phyloP scores from a whole-genome alignment of 2,888 invertebrate species.

The Cephus nigrinus region DNA sequence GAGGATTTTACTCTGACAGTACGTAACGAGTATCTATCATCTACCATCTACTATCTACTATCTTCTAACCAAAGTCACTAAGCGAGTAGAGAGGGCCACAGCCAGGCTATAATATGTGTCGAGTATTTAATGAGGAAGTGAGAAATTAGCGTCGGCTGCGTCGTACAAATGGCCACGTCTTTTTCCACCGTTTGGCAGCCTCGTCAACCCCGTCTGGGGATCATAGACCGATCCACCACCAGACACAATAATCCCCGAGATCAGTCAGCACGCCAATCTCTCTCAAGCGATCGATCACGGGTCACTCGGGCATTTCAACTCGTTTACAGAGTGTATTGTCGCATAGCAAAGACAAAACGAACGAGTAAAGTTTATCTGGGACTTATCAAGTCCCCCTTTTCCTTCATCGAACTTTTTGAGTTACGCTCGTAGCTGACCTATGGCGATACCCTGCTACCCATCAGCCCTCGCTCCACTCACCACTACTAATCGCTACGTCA shows the following conservation, averaged over 20 bases:
- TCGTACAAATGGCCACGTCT: slow-evolving; percentile 36
- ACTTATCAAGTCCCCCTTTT: slow-evolving; percentile 22
- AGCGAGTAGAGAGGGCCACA: slow-evolving; percentile 40
- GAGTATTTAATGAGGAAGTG: slow-evolving; percentile 65
- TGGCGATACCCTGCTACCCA: slow-evolving; percentile 34
- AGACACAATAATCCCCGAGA: not conserved
- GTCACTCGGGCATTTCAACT: too few relatives aligned
- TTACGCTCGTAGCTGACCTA: slow-evolving; percentile 28
- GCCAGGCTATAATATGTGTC: slow-evolving; percentile 52
- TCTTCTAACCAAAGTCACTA: too few relatives aligned
- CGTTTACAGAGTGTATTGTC: too few relatives aligned
- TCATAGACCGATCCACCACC: not conserved
- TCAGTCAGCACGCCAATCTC: too few relatives aligned
- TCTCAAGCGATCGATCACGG: too few relatives aligned
- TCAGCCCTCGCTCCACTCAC: too few relatives aligned
- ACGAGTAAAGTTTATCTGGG: slow-evolving; percentile 32
- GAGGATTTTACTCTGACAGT: too few relatives aligned
- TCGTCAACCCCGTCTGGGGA: slow-evolving; percentile 38
- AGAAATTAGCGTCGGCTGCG: slow-evolving; percentile 60
- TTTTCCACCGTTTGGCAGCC: slow-evolving; percentile 49
- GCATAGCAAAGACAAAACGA: too few relatives aligned
- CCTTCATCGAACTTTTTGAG: slow-evolving; percentile 22
- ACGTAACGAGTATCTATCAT: too few relatives aligned
- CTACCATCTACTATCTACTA: too few relatives aligned
- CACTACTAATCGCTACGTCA: too few relatives aligned